Evolutionary conservation across 2,113 vertebrate genomes (phyloP), one percentile per base, ranked within the genome.

Genomic region (Copsychus sechellarum): DNA sequence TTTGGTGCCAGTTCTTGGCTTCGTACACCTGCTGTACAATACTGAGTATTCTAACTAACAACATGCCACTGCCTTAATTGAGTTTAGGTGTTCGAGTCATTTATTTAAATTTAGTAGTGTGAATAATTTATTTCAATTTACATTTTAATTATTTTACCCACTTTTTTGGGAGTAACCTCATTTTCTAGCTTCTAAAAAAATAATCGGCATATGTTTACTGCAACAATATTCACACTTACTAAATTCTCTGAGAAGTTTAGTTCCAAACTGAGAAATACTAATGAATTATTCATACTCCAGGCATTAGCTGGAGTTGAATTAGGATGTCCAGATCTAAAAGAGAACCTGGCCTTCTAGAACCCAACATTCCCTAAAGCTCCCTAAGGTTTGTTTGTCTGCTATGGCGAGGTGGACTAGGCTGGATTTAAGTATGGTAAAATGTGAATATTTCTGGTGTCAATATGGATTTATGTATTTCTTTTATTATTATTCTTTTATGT

Each of bases 61-160:
- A 82, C 71, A 43, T 54, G 74, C 76, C 60, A 65, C 60, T 79
- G 38, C 93, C 72, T 81, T 96, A 78, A 80, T 95, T 94, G 95
- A 97, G 91, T 97, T 96, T 87, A 95, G 87, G 95, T 87, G 80
- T 91, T 42, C 0, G 24, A 95, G 94, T 69, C 61, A 95, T 97
- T 97, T 95, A 95, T 97, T 97, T 97, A 97, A 97, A 97, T 97
- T 97, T 97, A 95, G 93, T 93, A 86, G 88, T 92, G 96, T 97
- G 96, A 97, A 97, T 97, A 97, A 97, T 97, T 97, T 97, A 97
- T 97, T 97, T 97, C 96, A 96, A 97, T 97, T 97, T 97, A 94
- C 97, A 97, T 97, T 97, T 97, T 97, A 97, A 97, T 97, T 94
- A 97, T 97, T 96, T 96, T 90, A 92, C 96, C 92, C 91, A 76